Percentiles rank a stretch among this genome's conserved stretches.
phyloP scores from a whole-genome alignment of 2,113 vertebrate genomes.

The Scomber colias region DNA sequence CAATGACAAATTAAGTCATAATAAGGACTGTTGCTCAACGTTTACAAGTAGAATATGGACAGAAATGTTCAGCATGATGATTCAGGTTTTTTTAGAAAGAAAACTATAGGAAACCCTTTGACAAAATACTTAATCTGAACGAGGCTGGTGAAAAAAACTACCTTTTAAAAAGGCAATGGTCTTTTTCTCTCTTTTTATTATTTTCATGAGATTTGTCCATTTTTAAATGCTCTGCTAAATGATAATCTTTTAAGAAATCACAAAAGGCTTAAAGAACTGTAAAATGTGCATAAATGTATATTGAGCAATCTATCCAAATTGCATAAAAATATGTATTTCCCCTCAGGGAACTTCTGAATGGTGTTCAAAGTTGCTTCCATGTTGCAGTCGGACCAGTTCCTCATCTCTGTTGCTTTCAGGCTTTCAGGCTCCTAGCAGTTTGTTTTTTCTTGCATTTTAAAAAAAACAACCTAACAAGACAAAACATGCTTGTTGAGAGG shows the following conservation, averaged over 20 bases:
- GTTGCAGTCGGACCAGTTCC: constrained; percentile 13
- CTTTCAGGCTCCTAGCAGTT: background rate
- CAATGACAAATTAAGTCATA: too few relatives aligned
- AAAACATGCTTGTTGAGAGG: constrained; percentile 7
- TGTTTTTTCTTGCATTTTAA: background rate
- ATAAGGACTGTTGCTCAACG: too few relatives aligned
- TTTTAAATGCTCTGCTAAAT: constrained; percentile 1
- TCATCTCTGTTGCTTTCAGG: constrained; percentile 9
- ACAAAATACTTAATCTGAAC: background rate
- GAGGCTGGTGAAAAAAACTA: background rate
- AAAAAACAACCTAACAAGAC: background rate
- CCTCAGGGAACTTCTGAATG: constrained; percentile 23
- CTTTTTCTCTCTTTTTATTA: background rate
- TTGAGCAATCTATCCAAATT: background rate
- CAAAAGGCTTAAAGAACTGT: constrained; percentile 5
- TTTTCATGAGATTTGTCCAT: background rate
- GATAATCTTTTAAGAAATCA: constrained; percentile 1
- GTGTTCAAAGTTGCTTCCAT: constrained; percentile 9
- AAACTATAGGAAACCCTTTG: background rate
- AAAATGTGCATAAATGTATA: background rate
- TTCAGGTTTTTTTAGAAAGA: too few relatives aligned
- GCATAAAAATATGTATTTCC: constrained; percentile 17
- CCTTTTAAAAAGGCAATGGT: background rate
- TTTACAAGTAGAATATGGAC: background rate
- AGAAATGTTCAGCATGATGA: background rate